These are phyloP conservation scores for Argya squamiceps DNA, from an alignment of 2,797 vertebrate genomes.

Conservation along the genomic window DNA sequence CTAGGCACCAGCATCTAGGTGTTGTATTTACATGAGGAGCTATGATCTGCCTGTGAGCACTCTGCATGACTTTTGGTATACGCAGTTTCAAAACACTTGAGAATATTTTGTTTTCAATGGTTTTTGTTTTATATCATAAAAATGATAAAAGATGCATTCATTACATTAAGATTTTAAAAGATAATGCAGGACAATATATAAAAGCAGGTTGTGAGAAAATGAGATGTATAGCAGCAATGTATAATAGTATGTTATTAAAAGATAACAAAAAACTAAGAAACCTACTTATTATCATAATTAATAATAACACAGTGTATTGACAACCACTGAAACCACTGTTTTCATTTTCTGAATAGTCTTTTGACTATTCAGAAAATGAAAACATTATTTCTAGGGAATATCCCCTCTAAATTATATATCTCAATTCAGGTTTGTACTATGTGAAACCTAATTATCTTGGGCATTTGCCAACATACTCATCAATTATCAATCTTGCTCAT, in stretches of 20 bases:
- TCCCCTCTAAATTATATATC: background rate
- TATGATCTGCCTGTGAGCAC: background rate
- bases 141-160: background rate
- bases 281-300: background rate
- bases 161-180: background rate
- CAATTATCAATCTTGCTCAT: background rate
- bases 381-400: background rate
- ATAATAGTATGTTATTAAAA: background rate
- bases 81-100: background rate
- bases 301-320: background rate
- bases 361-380: background rate
- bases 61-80: background rate
- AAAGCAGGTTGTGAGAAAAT: background rate
- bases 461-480: background rate
- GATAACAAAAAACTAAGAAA: background rate
- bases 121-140: background rate
- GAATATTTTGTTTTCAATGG: background rate
- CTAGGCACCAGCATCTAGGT: background rate
- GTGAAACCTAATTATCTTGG: background rate
- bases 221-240: background rate
- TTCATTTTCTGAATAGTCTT: too few relatives aligned
- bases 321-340: background rate
- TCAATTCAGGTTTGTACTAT: background rate
- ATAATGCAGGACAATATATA: background rate
- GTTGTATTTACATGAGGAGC: background rate